Evolutionary conservation across 2,113 vertebrate species (phyloP).

Genomic region (Otolemur garnettii): DNA sequence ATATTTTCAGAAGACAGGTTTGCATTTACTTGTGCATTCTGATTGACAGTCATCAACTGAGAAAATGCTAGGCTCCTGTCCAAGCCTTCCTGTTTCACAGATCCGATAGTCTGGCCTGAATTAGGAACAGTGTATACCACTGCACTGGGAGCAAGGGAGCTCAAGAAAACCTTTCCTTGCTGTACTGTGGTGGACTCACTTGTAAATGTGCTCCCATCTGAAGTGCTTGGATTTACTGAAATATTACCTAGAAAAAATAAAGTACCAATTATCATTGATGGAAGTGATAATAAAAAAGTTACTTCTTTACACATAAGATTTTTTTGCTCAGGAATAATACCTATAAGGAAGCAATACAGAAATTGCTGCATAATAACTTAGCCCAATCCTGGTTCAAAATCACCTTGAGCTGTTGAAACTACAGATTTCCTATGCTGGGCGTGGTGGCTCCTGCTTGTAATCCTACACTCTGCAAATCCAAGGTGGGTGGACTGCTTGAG

Average conservation of each 20-base stretch:
- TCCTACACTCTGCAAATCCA: too few species aligned
- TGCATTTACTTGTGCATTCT: slow-evolving; percentile 92
- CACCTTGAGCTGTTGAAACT: neutral
- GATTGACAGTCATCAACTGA: slow-evolving; percentile 94
- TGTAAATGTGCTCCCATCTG: slow-evolving; percentile 91
- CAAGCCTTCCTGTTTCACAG: slow-evolving; percentile 96
- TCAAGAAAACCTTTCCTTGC: slow-evolving; percentile 92
- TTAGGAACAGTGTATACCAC: slow-evolving; percentile 96
- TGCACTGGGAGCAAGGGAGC: slow-evolving; percentile 92
- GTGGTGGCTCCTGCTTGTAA: too few species aligned
- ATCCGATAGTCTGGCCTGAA: slow-evolving; percentile 88
- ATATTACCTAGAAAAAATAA: slow-evolving; percentile 90
- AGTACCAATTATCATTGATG: slow-evolving; percentile 60
- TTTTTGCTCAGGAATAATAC: neutral
- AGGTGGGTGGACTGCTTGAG: too few species aligned
- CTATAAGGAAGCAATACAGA: neutral
- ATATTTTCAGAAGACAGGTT: slow-evolving; percentile 89
- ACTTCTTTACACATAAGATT: neutral
- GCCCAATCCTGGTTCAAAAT: neutral
- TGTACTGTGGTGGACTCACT: slow-evolving; percentile 88
- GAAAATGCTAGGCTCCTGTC: slow-evolving; percentile 94
- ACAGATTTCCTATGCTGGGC: neutral
- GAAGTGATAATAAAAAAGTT: slow-evolving; percentile 39
- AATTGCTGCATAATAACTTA: neutral
- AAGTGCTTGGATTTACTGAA: slow-evolving; percentile 91